Base-by-base conservation (phyloP, 2,888 invertebrate genomes). In the Hydroisotoma schaefferi region DNA sequence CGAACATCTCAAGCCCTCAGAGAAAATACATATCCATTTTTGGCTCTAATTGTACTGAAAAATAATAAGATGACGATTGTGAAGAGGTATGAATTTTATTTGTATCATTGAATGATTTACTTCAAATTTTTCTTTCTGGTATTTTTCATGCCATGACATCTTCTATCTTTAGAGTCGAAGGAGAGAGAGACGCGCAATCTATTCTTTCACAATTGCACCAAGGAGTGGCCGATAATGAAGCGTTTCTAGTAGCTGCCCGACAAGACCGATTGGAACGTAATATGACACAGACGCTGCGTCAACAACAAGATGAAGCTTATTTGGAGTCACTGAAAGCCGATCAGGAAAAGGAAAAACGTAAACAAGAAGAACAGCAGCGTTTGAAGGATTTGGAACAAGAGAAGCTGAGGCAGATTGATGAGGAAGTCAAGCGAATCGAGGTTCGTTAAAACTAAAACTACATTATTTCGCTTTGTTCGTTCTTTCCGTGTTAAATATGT, bases 41-140 rank as follows among this genome's bases (percentile, higher is more conserved):
- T 98, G 73, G 91, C 92, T 59, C 83, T 97, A 58, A 88, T 98
- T 74, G 94, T 92, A 55, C 81, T 95, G 33, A 84, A 91, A 68
- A 90, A 94, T 57, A 88, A 89, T 75, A 85, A 88, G 67, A 98
- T 98, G 95, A 91, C 93, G 2, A 86, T 94, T 66, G 91, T 94
- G 55, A 90, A 87, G 54, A 77, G 81, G 80, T 80, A 65, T 51
- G 25, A 38, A 22, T 47, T 54, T 43, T 12, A 47, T 27, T 20
- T 10, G 26, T 20, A 20, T 20, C n/a, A 18, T 28, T 46, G n/a
- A 46, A 52, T 28, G 15, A 33, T 12, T 23, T 15, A 49, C 20
- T 20, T n/a, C 6, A 26, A 18, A 44, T 26, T 55, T 18, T n/a
- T 43, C n/a, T 26, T 15, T 15, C 18, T 43, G 12, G 6, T 15